Percentiles rank a stretch among this genome's conserved stretches.
Evolutionary conservation across 2,797 vertebrate species (phyloP).

Genomic region (Mormyrus hasselquistii): DNA sequence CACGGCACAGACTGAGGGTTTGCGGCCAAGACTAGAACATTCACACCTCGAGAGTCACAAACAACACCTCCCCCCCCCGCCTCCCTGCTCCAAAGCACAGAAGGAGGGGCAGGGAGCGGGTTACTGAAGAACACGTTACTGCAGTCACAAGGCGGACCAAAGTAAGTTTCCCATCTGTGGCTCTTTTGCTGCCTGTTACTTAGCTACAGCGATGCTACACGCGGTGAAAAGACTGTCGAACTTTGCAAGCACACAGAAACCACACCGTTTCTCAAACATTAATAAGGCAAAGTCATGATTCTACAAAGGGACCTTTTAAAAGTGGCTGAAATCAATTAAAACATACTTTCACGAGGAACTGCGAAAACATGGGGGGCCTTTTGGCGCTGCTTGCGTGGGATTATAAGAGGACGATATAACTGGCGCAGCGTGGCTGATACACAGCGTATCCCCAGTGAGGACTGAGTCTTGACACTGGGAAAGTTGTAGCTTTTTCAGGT

Average conservation of each 20-base stretch:
- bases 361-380: not conserved
- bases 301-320: not conserved
- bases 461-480: not conserved
- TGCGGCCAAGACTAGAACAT: slow-evolving; percentile 13
- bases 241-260: not conserved
- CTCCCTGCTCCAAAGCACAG: not conserved
- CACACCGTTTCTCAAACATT: not conserved
- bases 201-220: not conserved
- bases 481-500: not conserved
- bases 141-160: not conserved
- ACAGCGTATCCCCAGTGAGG: no score
- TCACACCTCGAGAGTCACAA: slow-evolving; percentile 18
- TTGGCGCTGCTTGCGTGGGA: not conserved
- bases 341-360: not conserved
- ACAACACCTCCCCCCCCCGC: slow-evolving; percentile 11
- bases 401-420: not conserved
- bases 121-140: not conserved
- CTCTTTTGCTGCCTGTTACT: not conserved
- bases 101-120: not conserved
- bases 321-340: not conserved
- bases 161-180: not conserved
- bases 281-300: not conserved
- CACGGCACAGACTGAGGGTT: slow-evolving; percentile 11
- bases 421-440: not conserved
- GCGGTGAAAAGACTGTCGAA: not conserved